These are phyloP conservation scores for Linnaemya vulpina DNA, from an alignment of 2,888 invertebrate species.

Conservation along the genomic window DNA sequence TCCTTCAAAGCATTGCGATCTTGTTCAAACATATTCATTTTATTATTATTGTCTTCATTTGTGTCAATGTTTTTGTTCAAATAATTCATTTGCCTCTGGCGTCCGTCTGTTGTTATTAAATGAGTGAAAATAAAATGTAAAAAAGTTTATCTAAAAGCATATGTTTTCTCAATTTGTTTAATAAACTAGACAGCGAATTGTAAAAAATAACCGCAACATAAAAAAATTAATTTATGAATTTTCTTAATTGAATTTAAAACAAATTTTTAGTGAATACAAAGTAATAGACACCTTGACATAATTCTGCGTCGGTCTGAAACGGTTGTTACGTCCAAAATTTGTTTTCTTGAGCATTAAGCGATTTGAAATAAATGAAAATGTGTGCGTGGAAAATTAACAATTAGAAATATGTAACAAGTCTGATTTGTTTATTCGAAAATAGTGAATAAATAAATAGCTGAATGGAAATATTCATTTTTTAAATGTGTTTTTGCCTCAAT, in stretches of 20 bases:
- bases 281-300: slow-evolving; percentile 7
- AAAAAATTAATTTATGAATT: slow-evolving; percentile 9
- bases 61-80: slow-evolving; percentile 4
- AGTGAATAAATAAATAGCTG: background rate
- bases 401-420: background rate
- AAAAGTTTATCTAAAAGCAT: background rate
- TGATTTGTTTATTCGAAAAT: background rate
- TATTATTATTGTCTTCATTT: background rate
- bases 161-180: background rate
- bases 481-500: background rate
- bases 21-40: background rate
- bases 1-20: background rate
- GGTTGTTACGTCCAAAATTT: background rate
- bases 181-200: background rate
- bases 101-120: background rate
- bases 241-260: slow-evolving; percentile 6
- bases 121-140: background rate
- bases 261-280: background rate
- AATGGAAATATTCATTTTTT: background rate
- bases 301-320: background rate
- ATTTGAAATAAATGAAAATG: background rate
- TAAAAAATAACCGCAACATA: background rate
- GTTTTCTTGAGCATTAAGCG: background rate
- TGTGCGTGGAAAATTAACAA: background rate
- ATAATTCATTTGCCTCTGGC: background rate